A percentile compares a stretch with the other conserved stretches of the same genome.
These are phyloP conservation scores for Romanogobio albipinnatus DNA, from an alignment of 2,113 vertebrate genomes.

Conservation along the genomic window DNA sequence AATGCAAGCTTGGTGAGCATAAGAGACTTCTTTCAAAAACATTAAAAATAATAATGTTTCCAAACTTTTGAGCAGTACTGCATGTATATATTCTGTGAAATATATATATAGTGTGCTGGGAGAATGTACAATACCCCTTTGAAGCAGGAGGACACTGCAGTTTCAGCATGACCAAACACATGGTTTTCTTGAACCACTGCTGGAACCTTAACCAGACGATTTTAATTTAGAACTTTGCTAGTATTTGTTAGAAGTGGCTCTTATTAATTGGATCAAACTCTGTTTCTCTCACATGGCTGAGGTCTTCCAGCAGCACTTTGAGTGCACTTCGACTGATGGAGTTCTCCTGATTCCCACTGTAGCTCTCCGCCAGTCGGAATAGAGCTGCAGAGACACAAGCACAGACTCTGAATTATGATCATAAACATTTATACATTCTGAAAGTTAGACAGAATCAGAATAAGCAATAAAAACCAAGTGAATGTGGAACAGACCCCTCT, in stretches of 20 bases:
- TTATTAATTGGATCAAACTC: not conserved
- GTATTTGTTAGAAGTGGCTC: not conserved
- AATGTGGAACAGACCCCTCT: conserved; percentile 72
- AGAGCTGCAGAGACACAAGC: conserved; percentile 70
- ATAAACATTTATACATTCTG: not conserved
- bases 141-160: conserved; percentile 77
- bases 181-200: conserved; percentile 76
- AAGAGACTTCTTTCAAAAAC: too few species aligned
- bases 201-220: conserved; percentile 75
- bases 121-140: conserved; percentile 71
- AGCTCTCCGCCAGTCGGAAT: conserved; percentile 70
- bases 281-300: conserved; percentile 78
- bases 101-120: not conserved
- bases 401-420: not conserved
- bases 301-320: conserved; percentile 78
- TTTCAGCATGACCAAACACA: conserved; percentile 73
- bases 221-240: not conserved
- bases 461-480: not conserved
- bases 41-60: too few species aligned
- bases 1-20: too few species aligned
- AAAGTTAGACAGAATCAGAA: not conserved
- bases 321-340: conserved; percentile 74
- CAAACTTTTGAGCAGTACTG: too few species aligned
- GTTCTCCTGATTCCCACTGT: conserved; percentile 44
- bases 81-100: too few species aligned